Evolutionary conservation across 2,113 vertebrate genomes (phyloP), one percentile per base, ranked within the genome.

Genomic region (Percina caprodes): DNA sequence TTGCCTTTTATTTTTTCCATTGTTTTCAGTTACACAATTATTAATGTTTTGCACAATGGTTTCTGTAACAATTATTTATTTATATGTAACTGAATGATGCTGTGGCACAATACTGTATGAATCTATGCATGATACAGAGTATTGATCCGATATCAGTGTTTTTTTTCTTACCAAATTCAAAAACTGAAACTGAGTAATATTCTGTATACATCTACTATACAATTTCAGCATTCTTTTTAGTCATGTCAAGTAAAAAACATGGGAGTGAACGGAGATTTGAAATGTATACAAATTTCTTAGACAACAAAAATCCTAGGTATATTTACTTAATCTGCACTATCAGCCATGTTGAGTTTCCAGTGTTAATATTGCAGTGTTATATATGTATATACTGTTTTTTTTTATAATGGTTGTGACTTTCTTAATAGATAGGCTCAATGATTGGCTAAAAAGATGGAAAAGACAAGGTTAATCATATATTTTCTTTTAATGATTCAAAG

Each of bases 401-500:
- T 16, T 30, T 45, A 13, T 54, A 52, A 45, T 30, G 9, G 2
- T 19, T 51, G 6, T 10, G 8, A 18, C 30, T 6, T 33, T 42
- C 16, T 49, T n/a, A 19, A 33, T 24, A 15, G 13, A 18, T 24
- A 42, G 39, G 39, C 39, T 10, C 10, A 9, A 42, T 1, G 6
- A 48, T 5, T 48, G 13, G 30, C 4, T 26, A 52, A 66, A 69
- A 48, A 67, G 3, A 74, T 15, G 26, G 46, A 48, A 66, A 59
- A 83, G 48, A 82, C 74, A 77, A 74, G 62, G 77, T 95, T 89
- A 94, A 94, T 94, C 94, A 95, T 95, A 94, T 86, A 89, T 95
- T 94, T 97, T 97, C 89, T 92, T 90, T 95, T 97, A 96, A 95
- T 96, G 93, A 96, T 95, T 96, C 94, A 96, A 97, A 96, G 88